Percentiles rank a stretch among this genome's conserved stretches.
phyloP scores from a whole-genome alignment of 2,888 invertebrate species.

The Cheilosia vernalis region DNA sequence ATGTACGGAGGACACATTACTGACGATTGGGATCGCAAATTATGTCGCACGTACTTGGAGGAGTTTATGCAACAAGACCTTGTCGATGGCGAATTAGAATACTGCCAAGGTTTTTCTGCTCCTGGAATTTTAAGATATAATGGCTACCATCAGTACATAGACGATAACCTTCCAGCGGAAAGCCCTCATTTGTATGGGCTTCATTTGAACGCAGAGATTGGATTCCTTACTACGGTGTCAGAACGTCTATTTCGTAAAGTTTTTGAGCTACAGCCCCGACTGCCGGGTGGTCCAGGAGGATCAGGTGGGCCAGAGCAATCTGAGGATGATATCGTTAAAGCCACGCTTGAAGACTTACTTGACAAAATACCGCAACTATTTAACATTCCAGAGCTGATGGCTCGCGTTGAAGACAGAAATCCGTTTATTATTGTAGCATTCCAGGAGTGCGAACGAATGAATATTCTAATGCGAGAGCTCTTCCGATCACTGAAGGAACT shows the following conservation, averaged over 20 bases:
- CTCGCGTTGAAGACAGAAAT: slow-evolving; percentile 93
- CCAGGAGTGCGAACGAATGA: slow-evolving; percentile 98
- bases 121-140: slow-evolving; percentile 94
- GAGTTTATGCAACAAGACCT: slow-evolving; percentile 95
- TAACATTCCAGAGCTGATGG: slow-evolving; percentile 92
- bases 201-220: slow-evolving; percentile 97
- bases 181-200: slow-evolving; percentile 95
- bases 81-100: slow-evolving; percentile 91
- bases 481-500: slow-evolving; percentile 92
- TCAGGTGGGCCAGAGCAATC: slow-evolving; percentile 86
- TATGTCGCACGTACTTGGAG: slow-evolving; percentile 93
- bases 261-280: slow-evolving; percentile 95
- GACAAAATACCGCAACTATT: slow-evolving; percentile 96
- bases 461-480: slow-evolving; percentile 92
- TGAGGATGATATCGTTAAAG: slow-evolving; percentile 89
- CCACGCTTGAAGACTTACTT: slow-evolving; percentile 91
- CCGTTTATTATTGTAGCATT: slow-evolving; percentile 96
- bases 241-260: slow-evolving; percentile 92
- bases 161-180: slow-evolving; percentile 93
- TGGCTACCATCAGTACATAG: slow-evolving; percentile 94
- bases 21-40: slow-evolving; percentile 96
- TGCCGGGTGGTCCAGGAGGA: slow-evolving; percentile 87
- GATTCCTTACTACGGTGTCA: slow-evolving; percentile 93
- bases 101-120: slow-evolving; percentile 93
- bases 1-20: slow-evolving; percentile 99